Percentiles rank a stretch among this genome's conserved stretches.
phyloP scores from a whole-genome alignment of 1,140 invertebrate species.

The Adelges cooleyi region DNA sequence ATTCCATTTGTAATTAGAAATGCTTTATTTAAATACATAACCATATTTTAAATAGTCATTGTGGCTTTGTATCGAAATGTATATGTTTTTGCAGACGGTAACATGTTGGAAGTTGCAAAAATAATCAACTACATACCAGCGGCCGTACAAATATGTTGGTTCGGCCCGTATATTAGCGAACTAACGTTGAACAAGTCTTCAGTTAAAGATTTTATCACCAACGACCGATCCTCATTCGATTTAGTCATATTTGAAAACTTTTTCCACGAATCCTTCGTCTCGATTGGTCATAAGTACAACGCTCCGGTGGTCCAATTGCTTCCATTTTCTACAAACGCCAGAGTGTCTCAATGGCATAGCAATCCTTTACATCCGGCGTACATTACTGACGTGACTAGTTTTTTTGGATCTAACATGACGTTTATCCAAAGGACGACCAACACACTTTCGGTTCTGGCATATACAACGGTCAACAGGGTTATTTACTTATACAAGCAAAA shows the following conservation, averaged over 20 bases:
- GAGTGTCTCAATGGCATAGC: slow-evolving; percentile 11
- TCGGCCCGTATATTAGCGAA: not conserved
- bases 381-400: not conserved
- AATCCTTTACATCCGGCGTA: slow-evolving; percentile 18
- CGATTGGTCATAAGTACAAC: slow-evolving; percentile 9
- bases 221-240: not conserved
- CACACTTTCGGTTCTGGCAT: not conserved
- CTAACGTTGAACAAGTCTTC: not conserved
- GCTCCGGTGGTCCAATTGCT: not conserved
- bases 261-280: slow-evolving; percentile 9
- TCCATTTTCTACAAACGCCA: not conserved
- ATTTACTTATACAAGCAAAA: slow-evolving; percentile 21
- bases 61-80: too few relatives aligned
- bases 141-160: not conserved
- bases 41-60: too few relatives aligned
- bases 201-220: not conserved
- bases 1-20: too few relatives aligned
- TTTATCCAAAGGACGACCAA: not conserved
- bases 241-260: slow-evolving; percentile 1
- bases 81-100: not conserved
- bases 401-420: not conserved
- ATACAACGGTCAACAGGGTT: not conserved
- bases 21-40: too few relatives aligned
- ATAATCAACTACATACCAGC: not conserved
- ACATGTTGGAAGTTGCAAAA: not conserved